These are phyloP conservation scores for Neoscelio sp. DNA, from an alignment of 2,888 invertebrate genomes.

Conservation along the genomic window DNA sequence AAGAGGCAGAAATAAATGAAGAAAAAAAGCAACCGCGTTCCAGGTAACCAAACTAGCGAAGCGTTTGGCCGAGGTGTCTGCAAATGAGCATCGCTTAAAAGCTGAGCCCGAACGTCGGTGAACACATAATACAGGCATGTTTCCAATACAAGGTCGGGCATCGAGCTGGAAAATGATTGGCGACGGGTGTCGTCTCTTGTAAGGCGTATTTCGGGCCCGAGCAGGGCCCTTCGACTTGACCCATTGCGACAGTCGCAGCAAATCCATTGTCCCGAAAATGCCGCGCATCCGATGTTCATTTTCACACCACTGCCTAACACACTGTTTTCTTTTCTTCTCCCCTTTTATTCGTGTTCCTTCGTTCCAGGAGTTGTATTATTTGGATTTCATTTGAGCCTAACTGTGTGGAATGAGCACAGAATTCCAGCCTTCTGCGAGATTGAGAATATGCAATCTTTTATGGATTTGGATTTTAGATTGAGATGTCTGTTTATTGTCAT, in stretches of 20 bases:
- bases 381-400: slow-evolving; percentile 34
- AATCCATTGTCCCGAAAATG: slow-evolving; percentile 48
- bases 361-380: slow-evolving; percentile 19
- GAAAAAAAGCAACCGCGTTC: slow-evolving; percentile 36
- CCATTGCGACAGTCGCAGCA: slow-evolving; percentile 52
- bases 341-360: slow-evolving; percentile 12
- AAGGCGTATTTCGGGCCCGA: slow-evolving; percentile 39
- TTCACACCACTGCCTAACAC: slow-evolving; percentile 37
- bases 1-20: slow-evolving; percentile 4
- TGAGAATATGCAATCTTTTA: slow-evolving; percentile 6
- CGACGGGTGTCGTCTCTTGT: slow-evolving; percentile 72
- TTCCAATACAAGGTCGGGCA: slow-evolving; percentile 69
- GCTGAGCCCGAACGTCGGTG: slow-evolving; percentile 42
- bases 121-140: slow-evolving; percentile 56
- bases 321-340: neutral
- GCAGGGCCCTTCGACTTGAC: slow-evolving; percentile 43
- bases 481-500: slow-evolving; percentile 47
- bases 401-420: slow-evolving; percentile 48
- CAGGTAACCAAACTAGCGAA: slow-evolving; percentile 53
- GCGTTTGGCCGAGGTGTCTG: slow-evolving; percentile 72
- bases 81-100: slow-evolving; percentile 71
- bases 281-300: slow-evolving; percentile 52
- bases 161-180: slow-evolving; percentile 77
- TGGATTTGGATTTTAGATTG: slow-evolving; percentile 16
- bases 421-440: too few relatives aligned